phyloP scores from a whole-genome alignment of 2,797 vertebrate genomes.

The Microchirus variegatus region DNA sequence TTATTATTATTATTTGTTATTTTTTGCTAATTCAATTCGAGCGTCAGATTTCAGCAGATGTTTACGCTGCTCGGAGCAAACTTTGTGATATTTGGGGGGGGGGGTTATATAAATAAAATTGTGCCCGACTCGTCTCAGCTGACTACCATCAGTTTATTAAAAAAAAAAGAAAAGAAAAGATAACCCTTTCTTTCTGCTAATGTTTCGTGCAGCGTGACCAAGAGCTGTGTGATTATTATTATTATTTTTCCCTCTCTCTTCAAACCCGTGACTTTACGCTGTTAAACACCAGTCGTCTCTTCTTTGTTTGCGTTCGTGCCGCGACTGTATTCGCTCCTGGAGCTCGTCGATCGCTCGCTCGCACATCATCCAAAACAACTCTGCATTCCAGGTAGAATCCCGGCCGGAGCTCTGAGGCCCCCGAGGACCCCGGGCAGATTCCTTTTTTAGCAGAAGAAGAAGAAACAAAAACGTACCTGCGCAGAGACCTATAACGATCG shows the following conservation, averaged over 20 bases:
- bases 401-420: constrained; percentile 18
- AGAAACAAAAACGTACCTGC: constrained; percentile 25
- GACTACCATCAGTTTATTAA: background rate
- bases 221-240: too few species aligned
- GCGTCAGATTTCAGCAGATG: too few species aligned
- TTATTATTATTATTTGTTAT: too few species aligned
- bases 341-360: constrained; percentile 31
- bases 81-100: background rate
- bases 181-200: background rate
- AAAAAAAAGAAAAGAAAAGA: background rate
- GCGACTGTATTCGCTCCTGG: constrained; percentile 6
- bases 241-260: too few species aligned
- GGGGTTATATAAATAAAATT: background rate
- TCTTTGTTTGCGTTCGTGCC: background rate
- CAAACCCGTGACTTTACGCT: too few species aligned
- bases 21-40: background rate
- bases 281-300: too few species aligned
- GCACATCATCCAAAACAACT: constrained; percentile 48
- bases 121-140: background rate
- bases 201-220: too few species aligned
- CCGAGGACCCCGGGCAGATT: constrained; percentile 17
- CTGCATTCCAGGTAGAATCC: constrained; percentile 63
- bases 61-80: background rate
- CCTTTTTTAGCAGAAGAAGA: background rate
- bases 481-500: background rate